phyloP scores from a whole-genome alignment of 2,797 vertebrate species.

The Acrossocheilus fasciatus region DNA sequence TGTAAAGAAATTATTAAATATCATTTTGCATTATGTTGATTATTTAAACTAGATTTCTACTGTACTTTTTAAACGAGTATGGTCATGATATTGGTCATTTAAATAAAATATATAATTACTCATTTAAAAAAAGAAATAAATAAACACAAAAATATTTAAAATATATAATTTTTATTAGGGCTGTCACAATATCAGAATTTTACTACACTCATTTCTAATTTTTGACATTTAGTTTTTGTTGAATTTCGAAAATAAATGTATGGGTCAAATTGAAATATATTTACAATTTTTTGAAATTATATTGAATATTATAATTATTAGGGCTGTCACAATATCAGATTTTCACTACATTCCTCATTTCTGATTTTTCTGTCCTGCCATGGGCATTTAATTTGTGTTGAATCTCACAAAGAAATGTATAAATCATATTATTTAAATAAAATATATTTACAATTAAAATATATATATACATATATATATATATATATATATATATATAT shows the following conservation, averaged over 20 bases:
- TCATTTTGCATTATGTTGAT: background rate
- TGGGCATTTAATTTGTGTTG: too few species aligned
- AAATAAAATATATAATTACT: background rate
- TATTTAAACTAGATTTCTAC: background rate
- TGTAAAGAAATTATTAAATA: background rate
- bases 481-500: too few species aligned
- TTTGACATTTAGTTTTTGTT: background rate
- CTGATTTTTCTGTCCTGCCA: too few species aligned
- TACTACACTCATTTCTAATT: background rate
- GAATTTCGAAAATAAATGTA: background rate
- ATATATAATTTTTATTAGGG: background rate
- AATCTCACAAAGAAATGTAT: too few species aligned
- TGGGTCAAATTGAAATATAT: background rate
- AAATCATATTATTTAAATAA: too few species aligned
- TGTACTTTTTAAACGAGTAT: background rate
- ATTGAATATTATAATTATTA: too few species aligned
- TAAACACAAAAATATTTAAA: background rate
- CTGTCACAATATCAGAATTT: background rate
- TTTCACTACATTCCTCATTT: too few species aligned
- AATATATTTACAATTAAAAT: too few species aligned
- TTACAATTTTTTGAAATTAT: too few species aligned
- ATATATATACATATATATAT: too few species aligned
- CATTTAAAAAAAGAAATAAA: background rate
- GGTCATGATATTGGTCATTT: background rate
- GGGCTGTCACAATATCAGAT: too few species aligned